Evolutionary conservation across 2,113 vertebrate genomes (phyloP).

Genomic region (Nestor notabilis): DNA sequence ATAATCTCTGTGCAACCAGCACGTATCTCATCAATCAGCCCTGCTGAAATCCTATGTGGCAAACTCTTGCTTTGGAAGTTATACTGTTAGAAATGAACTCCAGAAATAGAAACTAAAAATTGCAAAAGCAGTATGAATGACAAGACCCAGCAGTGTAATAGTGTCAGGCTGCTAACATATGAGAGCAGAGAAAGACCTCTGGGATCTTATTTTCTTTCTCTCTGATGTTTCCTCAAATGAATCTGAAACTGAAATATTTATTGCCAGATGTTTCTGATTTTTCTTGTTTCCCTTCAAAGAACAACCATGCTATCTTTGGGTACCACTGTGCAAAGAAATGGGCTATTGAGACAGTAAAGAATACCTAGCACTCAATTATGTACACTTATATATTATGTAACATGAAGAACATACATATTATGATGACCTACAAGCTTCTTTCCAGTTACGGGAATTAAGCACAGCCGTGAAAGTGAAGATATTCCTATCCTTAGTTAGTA

Average conservation of each 20-base stretch:
- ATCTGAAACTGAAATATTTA: constrained; percentile 23
- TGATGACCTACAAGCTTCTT: background rate
- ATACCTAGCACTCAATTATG: background rate
- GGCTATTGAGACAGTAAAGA: background rate
- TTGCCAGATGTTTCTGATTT: background rate
- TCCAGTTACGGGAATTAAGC: background rate
- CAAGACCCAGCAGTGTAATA: background rate
- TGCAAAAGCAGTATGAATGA: background rate
- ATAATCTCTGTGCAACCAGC: background rate
- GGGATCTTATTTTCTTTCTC: constrained; percentile 17
- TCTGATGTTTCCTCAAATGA: constrained; percentile 19
- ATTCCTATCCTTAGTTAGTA: background rate
- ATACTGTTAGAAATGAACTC: background rate
- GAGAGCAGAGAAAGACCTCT: background rate
- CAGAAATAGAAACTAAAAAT: background rate
- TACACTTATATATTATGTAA: background rate
- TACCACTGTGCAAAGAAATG: background rate
- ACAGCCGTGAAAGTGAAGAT: background rate
- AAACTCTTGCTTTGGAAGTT: background rate
- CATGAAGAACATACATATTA: background rate
- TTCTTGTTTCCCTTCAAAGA: background rate
- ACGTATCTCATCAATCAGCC: background rate
- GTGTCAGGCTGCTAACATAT: background rate
- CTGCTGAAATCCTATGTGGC: background rate
- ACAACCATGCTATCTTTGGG: accelerated